phyloP scores from a whole-genome alignment of 2,113 vertebrate species.

The Edolisoma coerulescens region DNA sequence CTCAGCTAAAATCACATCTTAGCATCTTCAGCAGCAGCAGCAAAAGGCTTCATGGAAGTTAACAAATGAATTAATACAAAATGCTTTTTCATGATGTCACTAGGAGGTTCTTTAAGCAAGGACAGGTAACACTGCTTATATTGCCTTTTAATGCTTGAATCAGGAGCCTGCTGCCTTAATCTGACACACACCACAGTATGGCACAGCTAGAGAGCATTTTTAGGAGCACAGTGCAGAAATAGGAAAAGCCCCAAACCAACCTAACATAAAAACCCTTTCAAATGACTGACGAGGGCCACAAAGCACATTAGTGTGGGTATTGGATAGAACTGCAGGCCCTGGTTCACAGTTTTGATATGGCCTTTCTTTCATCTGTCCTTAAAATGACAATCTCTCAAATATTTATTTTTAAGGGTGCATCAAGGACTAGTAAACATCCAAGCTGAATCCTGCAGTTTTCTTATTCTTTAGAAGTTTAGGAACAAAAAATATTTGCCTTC shows the following conservation, averaged over 20 bases:
- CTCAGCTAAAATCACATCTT: neutral
- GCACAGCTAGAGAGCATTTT: neutral
- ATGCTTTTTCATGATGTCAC: neutral
- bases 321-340: neutral
- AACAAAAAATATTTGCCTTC: neutral
- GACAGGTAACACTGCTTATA: neutral
- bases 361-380: neutral
- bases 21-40: neutral
- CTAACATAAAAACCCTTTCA: neutral
- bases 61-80: neutral
- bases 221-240: neutral
- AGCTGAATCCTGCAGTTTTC: neutral
- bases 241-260: neutral
- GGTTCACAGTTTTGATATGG: neutral
- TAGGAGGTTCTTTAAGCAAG: neutral
- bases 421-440: neutral
- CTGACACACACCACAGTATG: neutral
- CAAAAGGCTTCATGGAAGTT: neutral
- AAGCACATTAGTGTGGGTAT: neutral
- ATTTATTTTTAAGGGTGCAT: neutral
- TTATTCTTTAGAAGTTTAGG: neutral
- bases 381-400: neutral
- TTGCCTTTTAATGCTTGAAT: neutral
- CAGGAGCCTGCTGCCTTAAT: neutral
- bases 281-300: neutral